These are phyloP conservation scores for Plectrocnemia conspersa DNA, from an alignment of 1,140 invertebrate genomes.

Conservation along the genomic window DNA sequence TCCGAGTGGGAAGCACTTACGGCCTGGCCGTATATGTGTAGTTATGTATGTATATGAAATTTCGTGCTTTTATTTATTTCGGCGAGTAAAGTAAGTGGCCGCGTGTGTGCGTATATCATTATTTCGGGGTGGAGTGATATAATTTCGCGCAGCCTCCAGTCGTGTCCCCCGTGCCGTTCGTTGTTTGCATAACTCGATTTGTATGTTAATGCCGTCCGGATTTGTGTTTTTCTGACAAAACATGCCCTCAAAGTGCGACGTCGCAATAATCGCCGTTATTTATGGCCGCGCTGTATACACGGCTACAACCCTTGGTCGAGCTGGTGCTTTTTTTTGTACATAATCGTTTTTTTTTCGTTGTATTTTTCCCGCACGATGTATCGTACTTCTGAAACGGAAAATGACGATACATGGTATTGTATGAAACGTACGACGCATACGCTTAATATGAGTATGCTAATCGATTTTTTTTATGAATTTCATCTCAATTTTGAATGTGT, in stretches of 20 bases:
- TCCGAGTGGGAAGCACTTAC: constrained; percentile 16
- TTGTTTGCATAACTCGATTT: constrained; percentile 26
- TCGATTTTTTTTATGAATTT: too few species aligned
- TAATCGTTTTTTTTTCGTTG: too few species aligned
- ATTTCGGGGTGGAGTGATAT: constrained; percentile 17
- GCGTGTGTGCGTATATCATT: constrained; percentile 11
- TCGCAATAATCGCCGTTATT: background rate
- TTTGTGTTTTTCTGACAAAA: constrained; percentile 23
- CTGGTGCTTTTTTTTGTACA: too few species aligned
- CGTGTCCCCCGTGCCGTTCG: constrained; percentile 10
- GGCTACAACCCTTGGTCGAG: too few species aligned
- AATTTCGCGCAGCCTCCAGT: constrained; percentile 10
- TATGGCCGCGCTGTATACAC: background rate
- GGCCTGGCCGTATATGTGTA: background rate
- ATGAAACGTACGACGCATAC: too few species aligned
- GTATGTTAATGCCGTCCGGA: constrained; percentile 22
- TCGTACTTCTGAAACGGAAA: too few species aligned
- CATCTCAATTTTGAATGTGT: too few species aligned
- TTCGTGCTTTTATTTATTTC: constrained; percentile 23
- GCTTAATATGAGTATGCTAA: too few species aligned
- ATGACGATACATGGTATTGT: too few species aligned
- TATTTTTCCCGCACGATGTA: too few species aligned
- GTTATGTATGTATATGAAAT: background rate
- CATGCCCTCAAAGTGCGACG: constrained; percentile 3
- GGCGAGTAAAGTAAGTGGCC: constrained; percentile 11